Conservation (phyloP, 2,113 vertebrate genomes). For the Eulemur macaco region DNA sequence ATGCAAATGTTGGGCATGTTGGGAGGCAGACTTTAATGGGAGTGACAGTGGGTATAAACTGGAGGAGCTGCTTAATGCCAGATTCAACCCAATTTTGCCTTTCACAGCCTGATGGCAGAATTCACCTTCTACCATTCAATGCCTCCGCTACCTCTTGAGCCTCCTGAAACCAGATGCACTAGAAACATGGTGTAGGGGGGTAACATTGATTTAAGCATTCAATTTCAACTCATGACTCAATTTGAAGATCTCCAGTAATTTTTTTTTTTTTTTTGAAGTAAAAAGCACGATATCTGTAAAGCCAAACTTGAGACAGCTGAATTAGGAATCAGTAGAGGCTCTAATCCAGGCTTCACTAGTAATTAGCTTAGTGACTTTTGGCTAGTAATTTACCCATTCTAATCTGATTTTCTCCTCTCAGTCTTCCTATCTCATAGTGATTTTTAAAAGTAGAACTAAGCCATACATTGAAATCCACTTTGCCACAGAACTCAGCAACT, state of each 20-base stretch:
- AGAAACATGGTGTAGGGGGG: background rate
- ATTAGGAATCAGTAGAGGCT: background rate
- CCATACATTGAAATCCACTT: background rate
- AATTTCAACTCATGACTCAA: background rate
- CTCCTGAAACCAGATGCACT: background rate
- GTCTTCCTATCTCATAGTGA: background rate
- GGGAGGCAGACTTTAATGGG: background rate
- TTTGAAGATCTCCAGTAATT: background rate
- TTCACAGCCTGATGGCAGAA: background rate
- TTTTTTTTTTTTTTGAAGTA: background rate
- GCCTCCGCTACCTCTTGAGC: background rate
- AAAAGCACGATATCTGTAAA: background rate
- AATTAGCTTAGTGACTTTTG: background rate
- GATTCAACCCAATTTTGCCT: conserved; percentile 13
- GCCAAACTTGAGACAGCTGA: background rate
- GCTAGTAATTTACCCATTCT: background rate
- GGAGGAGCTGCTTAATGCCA: background rate
- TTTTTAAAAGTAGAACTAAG: background rate
- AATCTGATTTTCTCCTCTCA: conserved; percentile 4
- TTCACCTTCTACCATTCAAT: background rate
- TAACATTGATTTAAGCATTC: background rate
- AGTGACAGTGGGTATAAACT: background rate
- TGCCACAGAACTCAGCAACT: conserved; percentile 15
- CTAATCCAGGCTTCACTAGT: background rate
- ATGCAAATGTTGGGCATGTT: background rate